Base-by-base conservation (phyloP, 2,888 invertebrate genomes). In the Polydrusus tereticollis region DNA sequence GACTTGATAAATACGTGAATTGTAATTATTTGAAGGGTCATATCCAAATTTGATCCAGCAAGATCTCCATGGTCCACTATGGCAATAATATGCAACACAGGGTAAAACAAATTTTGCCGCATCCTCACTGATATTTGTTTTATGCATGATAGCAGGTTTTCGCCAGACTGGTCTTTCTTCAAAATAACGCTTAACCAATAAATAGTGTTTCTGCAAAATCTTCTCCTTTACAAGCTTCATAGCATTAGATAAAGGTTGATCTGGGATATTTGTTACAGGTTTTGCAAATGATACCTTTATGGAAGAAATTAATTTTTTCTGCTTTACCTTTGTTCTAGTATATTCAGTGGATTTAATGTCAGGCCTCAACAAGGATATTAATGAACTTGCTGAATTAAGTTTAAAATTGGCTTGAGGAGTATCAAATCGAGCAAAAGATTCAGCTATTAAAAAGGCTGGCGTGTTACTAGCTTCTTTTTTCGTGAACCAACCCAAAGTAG, bases 21-120 rank as follows among this genome's bases (percentile, higher is more conserved):
- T 86, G 3, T 93, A 91, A 75, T 95, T 91, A 78, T 90, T 92
- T 23, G 95, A 88, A 0, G 99, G 98, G 86, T 99, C 97, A 82
- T 95, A 98, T 0, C 98, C 98, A 80, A 93, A 92, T 78, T 89
- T 90, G 0, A 96, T 92, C 95, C 98, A 99, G 83, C 95, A 89
- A 63, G 92, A 90, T 76, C 97, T 89, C 97, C 98, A 99, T 0
- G 98, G 99, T 0, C 99, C 99, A 74, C 91, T 93, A 64, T 89
- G 88, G 84, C 94, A 95, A 83, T 96, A 95, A 83, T 95, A 94
- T 0, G 96, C 95, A 2, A 95, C 86, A 23, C 92, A 90, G 0
- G 98, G 97, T 70, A 98, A 87, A 12, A 97, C 88, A 68, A 90
- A 88, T 85, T 94, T 96, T 0, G 96, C 80, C 63, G 91, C 90